These are phyloP conservation scores for Chaitophorus viminalis DNA, from an alignment of 2,888 invertebrate genomes.

Conservation along the genomic window DNA sequence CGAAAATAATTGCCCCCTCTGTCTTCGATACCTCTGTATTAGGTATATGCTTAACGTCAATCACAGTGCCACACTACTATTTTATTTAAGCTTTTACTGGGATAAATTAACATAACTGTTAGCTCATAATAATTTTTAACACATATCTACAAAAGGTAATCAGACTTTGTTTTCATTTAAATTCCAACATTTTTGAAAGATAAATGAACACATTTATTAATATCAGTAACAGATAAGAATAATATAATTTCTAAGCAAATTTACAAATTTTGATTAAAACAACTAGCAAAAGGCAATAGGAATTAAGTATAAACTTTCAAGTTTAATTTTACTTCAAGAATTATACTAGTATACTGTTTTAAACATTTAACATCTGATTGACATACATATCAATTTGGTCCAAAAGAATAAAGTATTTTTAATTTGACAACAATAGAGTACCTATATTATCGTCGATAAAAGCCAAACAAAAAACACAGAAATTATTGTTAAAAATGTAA, in stretches of 20 bases:
- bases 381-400: background rate
- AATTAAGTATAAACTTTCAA: background rate
- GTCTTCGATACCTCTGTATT: background rate
- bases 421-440: slow-evolving; percentile 25
- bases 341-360: background rate
- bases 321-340: background rate
- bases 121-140: too few species aligned
- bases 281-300: background rate
- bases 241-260: background rate
- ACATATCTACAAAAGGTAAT: too few species aligned
- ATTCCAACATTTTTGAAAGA: too few species aligned
- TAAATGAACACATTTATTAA: background rate
- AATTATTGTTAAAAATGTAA: slow-evolving; percentile 44
- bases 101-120: background rate
- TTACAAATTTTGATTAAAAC: background rate
- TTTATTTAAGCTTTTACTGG: background rate
- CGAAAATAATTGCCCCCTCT: background rate
- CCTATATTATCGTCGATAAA: background rate
- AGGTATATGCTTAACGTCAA: background rate
- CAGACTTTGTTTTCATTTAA: too few species aligned
- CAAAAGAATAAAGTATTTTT: slow-evolving; percentile 15
- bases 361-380: background rate
- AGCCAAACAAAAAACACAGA: slow-evolving; percentile 51
- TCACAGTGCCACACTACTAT: background rate
- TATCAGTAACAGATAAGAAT: background rate